Evolutionary conservation across 1,140 invertebrate genomes (phyloP), one percentile per base, ranked within the genome.

Genomic region (Solenopsis fugax): DNA sequence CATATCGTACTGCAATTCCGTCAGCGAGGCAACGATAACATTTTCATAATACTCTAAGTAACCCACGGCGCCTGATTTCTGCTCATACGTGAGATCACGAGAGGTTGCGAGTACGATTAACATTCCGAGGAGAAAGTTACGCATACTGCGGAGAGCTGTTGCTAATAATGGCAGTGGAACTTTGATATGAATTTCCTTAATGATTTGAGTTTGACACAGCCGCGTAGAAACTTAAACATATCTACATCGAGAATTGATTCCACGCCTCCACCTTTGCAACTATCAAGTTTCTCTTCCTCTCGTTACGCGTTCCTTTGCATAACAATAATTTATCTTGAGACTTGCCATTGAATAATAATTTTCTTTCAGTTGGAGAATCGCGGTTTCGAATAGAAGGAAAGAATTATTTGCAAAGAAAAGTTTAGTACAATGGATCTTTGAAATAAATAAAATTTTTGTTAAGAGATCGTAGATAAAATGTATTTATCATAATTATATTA

Each of bases 141-240:
- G n/a, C 34, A 52, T 24, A 64, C 18, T 37, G 24, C 18, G 29
- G 56, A n/a, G 56, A 16, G 69, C 37, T 54, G 65, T 64, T 73
- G 72, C 41, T 45, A 56, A 41, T 86, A 88, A 85, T 85, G 37
- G 12, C 4, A 60, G 50, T 54, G 41, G 45, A 88, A 89, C 78
- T 87, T 89, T 58, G 88, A 85, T 85, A 89, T 76, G 80, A 84
- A 89, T 87, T 87, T 84, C 73, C 41, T 75, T 89, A 89, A 85
- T 87, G 78, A 89, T 85, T 84, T 77, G 65, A 85, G 77, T 89
- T 89, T 73, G 86, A 58, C 85, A 72, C 60, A 48, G 56, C 34
- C 48, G 9, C 24, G 21, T 24, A 48, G 62, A 76, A 88, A 88
- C 76, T 88, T 87, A 87, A 87, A 87, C 60, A 65, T 71, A 54